Evolutionary conservation across 2,888 invertebrate genomes (phyloP).

Genomic region (Zygothrica quintamaculata): DNA sequence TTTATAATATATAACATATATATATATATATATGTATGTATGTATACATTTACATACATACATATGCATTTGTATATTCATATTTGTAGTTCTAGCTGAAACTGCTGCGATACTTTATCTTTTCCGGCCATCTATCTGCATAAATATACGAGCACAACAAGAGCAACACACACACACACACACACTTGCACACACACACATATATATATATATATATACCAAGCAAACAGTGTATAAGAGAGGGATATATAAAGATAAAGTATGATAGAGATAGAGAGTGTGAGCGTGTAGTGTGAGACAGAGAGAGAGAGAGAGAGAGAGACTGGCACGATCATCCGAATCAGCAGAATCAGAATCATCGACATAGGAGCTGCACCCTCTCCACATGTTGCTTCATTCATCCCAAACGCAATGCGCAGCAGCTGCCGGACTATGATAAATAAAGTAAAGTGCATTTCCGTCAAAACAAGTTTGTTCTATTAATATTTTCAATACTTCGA

Average conservation of each 20-base stretch:
- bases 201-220: slow-evolving; percentile 8
- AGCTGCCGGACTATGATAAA: slow-evolving; percentile 74
- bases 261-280: not conserved
- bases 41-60: not conserved
- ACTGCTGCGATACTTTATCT: slow-evolving; percentile 69
- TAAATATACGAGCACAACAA: slow-evolving; percentile 61
- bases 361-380: slow-evolving; percentile 61
- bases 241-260: not conserved
- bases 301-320: slow-evolving; percentile 1
- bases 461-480: slow-evolving; percentile 80
- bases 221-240: no score
- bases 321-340: slow-evolving; percentile 44
- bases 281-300: not conserved
- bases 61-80: slow-evolving; percentile 22
- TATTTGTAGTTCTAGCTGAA: slow-evolving; percentile 50
- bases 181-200: slow-evolving; percentile 2
- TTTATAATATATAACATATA: not conserved
- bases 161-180: slow-evolving; percentile 24
- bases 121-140: slow-evolving; percentile 81
- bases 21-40: not conserved
- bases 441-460: slow-evolving; percentile 81
- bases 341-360: slow-evolving; percentile 55
- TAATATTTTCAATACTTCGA: slow-evolving; percentile 81
- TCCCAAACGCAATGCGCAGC: slow-evolving; percentile 59
- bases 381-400: slow-evolving; percentile 80